Percentiles rank a stretch among this genome's conserved stretches.
phyloP scores from a whole-genome alignment of 2,113 vertebrate genomes.

The Microcebus jonahi region DNA sequence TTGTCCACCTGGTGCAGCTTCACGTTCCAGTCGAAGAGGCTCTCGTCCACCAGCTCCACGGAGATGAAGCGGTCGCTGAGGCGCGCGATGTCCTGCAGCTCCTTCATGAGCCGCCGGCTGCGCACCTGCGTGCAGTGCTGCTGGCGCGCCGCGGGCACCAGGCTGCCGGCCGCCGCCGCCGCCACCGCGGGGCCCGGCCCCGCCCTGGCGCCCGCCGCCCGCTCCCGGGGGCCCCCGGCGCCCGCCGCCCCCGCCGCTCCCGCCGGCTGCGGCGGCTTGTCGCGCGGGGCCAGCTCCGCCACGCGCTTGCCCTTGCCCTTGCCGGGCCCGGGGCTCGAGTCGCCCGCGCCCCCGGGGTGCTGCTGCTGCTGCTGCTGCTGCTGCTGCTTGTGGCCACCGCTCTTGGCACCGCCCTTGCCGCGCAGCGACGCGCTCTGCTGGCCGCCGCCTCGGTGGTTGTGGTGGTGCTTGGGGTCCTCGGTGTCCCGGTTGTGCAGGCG shows the following conservation, averaged over 20 bases:
- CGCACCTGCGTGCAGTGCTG: constrained; percentile 98
- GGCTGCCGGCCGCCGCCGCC: constrained; percentile 85
- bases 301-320: constrained; percentile 87
- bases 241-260: constrained; percentile 57
- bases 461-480: constrained; percentile 97
- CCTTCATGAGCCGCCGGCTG: constrained; percentile 98
- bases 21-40: constrained; percentile 99
- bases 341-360: constrained; percentile 89
- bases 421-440: constrained; percentile 94
- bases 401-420: constrained; percentile 92
- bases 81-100: constrained; percentile 98
- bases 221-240: constrained; percentile 69
- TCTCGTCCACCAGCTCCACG: constrained; percentile 99
- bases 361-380: constrained; percentile 83
- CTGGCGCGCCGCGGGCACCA: constrained; percentile 91
- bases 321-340: constrained; percentile 83
- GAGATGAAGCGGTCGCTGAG: constrained; percentile 98
- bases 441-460: constrained; percentile 86
- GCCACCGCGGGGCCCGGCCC: constrained; percentile 83
- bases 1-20: constrained; percentile 99
- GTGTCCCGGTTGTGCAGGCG: constrained; percentile 98
- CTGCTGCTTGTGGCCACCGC: constrained; percentile 90
- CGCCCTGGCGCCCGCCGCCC: constrained; percentile 87
- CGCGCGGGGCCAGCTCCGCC: constrained; percentile 84
- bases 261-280: constrained; percentile 82